These are phyloP conservation scores for Sinonovacula constricta DNA, from an alignment of 1,140 invertebrate species.

Conservation along the genomic window DNA sequence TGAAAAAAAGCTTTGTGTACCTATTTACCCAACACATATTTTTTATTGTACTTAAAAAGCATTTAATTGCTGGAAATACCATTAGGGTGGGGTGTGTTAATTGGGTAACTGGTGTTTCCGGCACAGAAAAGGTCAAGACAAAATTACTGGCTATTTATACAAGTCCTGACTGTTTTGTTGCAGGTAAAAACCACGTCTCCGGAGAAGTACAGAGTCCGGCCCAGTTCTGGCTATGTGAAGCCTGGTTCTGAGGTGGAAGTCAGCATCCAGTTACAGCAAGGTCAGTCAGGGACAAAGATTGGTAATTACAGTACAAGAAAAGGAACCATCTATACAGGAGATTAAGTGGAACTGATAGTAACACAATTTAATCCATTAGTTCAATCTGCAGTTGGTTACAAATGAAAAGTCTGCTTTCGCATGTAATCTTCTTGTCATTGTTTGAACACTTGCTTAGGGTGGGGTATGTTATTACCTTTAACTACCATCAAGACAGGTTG, in stretches of 20 bases:
- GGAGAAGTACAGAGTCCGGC: slow-evolving; percentile 93
- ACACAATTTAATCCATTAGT: too few relatives aligned
- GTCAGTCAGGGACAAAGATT: too few relatives aligned
- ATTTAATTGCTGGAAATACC: too few relatives aligned
- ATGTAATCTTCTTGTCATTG: too few relatives aligned
- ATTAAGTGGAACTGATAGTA: too few relatives aligned
- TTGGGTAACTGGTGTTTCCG: background rate
- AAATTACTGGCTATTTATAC: slow-evolving; percentile 29
- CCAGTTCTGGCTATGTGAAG: slow-evolving; percentile 87
- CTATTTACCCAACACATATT: background rate
- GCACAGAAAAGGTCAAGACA: background rate
- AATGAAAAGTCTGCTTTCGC: too few relatives aligned
- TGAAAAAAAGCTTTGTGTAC: background rate
- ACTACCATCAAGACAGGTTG: too few relatives aligned
- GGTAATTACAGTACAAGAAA: too few relatives aligned
- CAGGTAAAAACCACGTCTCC: slow-evolving; percentile 90
- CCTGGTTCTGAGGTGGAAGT: slow-evolving; percentile 79
- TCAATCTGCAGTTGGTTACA: too few relatives aligned
- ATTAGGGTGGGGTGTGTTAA: background rate
- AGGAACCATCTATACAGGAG: too few relatives aligned
- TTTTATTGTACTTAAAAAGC: background rate
- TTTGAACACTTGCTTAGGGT: too few relatives aligned
- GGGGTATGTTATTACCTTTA: too few relatives aligned
- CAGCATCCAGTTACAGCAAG: slow-evolving; percentile 74
- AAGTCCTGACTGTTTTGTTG: slow-evolving; percentile 71